Percentiles rank a stretch among this genome's conserved stretches.
These are phyloP conservation scores for Phania funesta DNA, from an alignment of 2,888 invertebrate genomes.

Conservation along the genomic window DNA sequence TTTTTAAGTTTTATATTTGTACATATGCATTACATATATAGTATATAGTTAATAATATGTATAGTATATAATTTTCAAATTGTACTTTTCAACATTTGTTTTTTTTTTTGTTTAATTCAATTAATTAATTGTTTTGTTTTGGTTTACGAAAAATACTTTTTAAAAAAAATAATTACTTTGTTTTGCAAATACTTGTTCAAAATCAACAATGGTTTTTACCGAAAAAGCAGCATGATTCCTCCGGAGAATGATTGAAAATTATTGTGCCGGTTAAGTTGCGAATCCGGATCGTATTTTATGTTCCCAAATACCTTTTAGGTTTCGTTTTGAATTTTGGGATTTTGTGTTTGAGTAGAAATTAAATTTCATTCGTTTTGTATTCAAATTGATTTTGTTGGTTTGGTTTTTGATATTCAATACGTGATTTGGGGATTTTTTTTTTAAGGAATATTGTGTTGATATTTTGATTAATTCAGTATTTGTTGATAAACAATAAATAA, in stretches of 20 bases:
- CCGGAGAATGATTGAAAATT: slow-evolving; percentile 96
- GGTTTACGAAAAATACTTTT: slow-evolving; percentile 68
- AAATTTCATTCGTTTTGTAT: slow-evolving; percentile 50
- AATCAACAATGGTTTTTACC: slow-evolving; percentile 84
- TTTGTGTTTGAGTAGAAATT: slow-evolving; percentile 10
- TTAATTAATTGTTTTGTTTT: slow-evolving; percentile 52
- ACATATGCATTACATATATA: slow-evolving; percentile 55
- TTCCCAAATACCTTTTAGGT: slow-evolving; percentile 92
- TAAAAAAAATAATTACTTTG: slow-evolving; percentile 74
- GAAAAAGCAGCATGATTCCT: slow-evolving; percentile 94
- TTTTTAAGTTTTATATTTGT: slow-evolving; percentile 17
- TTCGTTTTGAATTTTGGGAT: not conserved
- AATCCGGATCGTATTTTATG: slow-evolving; percentile 91
- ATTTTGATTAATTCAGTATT: not conserved
- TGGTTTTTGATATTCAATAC: slow-evolving; percentile 24
- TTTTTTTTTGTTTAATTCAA: slow-evolving; percentile 42
- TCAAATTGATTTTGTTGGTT: slow-evolving; percentile 48
- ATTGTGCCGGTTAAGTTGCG: slow-evolving; percentile 95
- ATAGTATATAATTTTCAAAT: slow-evolving; percentile 64
- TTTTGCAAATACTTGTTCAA: slow-evolving; percentile 75
- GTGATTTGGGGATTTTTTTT: slow-evolving; percentile 28
- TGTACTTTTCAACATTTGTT: slow-evolving; percentile 52
- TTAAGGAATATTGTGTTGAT: slow-evolving; percentile 36
- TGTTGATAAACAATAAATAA: slow-evolving; percentile 67
- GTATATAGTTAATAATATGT: slow-evolving; percentile 64